Base-by-base conservation (phyloP, 2,113 vertebrate species). In the Saguinus imperator region DNA sequence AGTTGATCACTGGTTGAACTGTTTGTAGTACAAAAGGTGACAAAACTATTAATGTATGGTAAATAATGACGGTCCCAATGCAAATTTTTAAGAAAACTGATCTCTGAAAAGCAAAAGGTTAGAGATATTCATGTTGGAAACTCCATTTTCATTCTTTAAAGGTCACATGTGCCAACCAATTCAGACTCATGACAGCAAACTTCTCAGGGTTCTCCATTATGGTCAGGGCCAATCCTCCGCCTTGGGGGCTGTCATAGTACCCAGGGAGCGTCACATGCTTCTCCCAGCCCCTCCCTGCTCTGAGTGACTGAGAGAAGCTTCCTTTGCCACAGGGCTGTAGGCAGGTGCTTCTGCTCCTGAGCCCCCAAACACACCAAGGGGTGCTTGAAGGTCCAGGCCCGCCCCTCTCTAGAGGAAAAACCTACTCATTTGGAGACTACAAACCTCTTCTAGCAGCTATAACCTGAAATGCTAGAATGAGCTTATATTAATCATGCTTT, bases 101-200 rank as follows among this genome's bases (percentile, higher is more conserved):
- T 96, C 95, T 84, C 68, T 97, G 94, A 96, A 98, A 98, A 96
- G 94, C 96, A 97, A 98, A 98, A 96, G 70, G 89, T 95, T 98
- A 98, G 70, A 88, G 84, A 70, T 9, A 43, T 48, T 81, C 45
- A 17, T 29, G 27, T 29, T 88, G 35, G 48, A 80, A 97, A 96
- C 94, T 96, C 97, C 95, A 97, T 90, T 96, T 98, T 79, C 0
- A 91, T 97, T 95, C 90, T 96, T 88, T 13, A 94, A 97, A 97
- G 96, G 82, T 95, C 25, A 73, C 5, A 16, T 12, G 23, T 27
- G 11, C 81, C 21, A 52, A 52, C 57, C 25, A 25, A 75, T 43
- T 35, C 5, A 64, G 61, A 64, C 37, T 76, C 7, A 12, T 0
- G 32, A 48, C 5, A 14, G 58, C 35, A 8, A 76, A 70, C 64